These are phyloP conservation scores for Campylomormyrus numenius DNA, from an alignment of 2,113 vertebrate species.

Conservation along the genomic window DNA sequence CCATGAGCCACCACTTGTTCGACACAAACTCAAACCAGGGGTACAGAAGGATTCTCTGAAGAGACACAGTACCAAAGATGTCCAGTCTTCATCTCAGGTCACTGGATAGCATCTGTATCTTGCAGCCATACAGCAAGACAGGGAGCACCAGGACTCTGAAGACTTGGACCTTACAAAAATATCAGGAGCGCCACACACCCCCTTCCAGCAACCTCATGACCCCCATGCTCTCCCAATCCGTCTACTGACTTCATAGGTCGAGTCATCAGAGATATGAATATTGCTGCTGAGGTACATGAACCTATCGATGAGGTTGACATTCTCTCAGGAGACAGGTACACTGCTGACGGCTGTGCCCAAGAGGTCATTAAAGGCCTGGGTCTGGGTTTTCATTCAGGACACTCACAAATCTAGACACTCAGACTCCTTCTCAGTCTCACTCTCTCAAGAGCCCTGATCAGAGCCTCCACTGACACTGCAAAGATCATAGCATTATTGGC, in stretches of 20 bases:
- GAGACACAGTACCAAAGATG: neutral
- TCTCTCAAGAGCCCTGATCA: neutral
- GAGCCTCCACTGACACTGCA: neutral
- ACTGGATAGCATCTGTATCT: neutral
- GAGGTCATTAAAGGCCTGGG: neutral
- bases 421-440: neutral
- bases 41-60: neutral
- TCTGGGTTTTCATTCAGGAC: neutral
- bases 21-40: neutral
- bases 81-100: neutral
- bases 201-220: neutral
- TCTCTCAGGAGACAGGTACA: neutral
- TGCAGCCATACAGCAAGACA: neutral
- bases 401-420: neutral
- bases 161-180: neutral
- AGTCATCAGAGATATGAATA: neutral
- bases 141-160: neutral
- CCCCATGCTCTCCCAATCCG: neutral
- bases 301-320: neutral
- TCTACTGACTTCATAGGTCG: neutral
- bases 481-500: neutral
- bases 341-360: neutral
- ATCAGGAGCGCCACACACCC: neutral
- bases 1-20: neutral
- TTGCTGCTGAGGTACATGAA: neutral